Conservation (phyloP, 2,888 invertebrate species). For the Tolmerus cingulatus region DNA sequence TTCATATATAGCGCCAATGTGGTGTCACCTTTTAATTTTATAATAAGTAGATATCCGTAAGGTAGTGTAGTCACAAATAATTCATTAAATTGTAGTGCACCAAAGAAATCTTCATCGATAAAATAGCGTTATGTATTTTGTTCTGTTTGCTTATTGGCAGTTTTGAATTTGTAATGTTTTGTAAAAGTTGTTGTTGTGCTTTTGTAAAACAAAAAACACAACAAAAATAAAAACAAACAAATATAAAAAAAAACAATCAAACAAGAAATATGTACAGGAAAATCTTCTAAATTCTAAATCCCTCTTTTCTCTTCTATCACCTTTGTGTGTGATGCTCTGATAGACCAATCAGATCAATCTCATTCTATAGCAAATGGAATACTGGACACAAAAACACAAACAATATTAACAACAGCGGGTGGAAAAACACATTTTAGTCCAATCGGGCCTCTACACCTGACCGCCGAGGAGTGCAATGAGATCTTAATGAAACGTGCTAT, state of each 20-base stretch:
- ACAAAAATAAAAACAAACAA: background rate
- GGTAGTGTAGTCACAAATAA: background rate
- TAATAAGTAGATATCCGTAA: background rate
- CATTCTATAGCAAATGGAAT: slow-evolving; percentile 62
- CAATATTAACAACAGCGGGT: slow-evolving; percentile 60
- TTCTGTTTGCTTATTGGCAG: slow-evolving; percentile 28
- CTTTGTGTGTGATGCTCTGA: slow-evolving; percentile 58
- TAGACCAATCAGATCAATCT: slow-evolving; percentile 61
- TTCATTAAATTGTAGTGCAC: background rate
- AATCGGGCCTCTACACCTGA: slow-evolving; percentile 75
- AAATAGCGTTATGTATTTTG: background rate
- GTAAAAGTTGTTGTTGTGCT: slow-evolving; percentile 21
- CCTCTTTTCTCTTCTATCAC: slow-evolving; percentile 46
- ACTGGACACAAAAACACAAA: slow-evolving; percentile 63
- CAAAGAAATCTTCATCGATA: slow-evolving; percentile 26
- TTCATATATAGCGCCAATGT: no score
- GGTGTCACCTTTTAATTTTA: background rate
- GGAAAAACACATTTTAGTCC: slow-evolving; percentile 71
- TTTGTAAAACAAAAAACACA: background rate
- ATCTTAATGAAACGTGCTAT: slow-evolving; percentile 79
- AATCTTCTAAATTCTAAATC: slow-evolving; percentile 46
- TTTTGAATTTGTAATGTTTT: slow-evolving; percentile 26
- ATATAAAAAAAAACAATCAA: background rate
- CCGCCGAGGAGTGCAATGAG: slow-evolving; percentile 81
- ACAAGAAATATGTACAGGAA: slow-evolving; percentile 15